phyloP scores from a whole-genome alignment of 2,113 vertebrate genomes.

The Leucopsar rothschildi region DNA sequence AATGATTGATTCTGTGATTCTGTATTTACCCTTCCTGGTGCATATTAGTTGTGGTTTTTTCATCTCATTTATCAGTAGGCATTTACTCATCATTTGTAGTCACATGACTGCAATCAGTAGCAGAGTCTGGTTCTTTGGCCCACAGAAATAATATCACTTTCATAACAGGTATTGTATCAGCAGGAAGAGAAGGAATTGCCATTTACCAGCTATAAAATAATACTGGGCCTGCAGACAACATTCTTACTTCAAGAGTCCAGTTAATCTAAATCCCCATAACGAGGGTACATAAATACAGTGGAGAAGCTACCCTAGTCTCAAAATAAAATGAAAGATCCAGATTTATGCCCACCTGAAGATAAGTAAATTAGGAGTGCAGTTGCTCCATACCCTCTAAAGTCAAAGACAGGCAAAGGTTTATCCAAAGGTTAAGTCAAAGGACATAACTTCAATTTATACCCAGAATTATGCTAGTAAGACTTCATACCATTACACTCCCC shows the following conservation, averaged over 20 bases:
- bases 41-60: accelerated
- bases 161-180: background rate
- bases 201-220: background rate
- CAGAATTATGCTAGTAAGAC: background rate
- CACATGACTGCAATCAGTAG: background rate
- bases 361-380: background rate
- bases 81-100: background rate
- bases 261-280: background rate
- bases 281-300: background rate
- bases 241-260: background rate
- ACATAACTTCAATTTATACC: background rate
- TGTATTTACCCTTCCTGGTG: background rate
- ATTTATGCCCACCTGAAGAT: background rate
- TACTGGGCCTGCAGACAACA: background rate
- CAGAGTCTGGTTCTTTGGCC: background rate
- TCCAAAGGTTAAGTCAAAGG: background rate
- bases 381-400: background rate
- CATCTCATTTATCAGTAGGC: background rate
- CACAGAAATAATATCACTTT: background rate
- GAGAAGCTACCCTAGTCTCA: background rate
- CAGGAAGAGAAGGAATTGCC: background rate
- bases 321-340: background rate
- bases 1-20: background rate
- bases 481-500: background rate
- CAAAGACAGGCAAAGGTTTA: background rate